Evolutionary conservation across 2,888 invertebrate species (phyloP), one percentile per base, ranked within the genome.

Genomic region (Drosophila mercatorum): DNA sequence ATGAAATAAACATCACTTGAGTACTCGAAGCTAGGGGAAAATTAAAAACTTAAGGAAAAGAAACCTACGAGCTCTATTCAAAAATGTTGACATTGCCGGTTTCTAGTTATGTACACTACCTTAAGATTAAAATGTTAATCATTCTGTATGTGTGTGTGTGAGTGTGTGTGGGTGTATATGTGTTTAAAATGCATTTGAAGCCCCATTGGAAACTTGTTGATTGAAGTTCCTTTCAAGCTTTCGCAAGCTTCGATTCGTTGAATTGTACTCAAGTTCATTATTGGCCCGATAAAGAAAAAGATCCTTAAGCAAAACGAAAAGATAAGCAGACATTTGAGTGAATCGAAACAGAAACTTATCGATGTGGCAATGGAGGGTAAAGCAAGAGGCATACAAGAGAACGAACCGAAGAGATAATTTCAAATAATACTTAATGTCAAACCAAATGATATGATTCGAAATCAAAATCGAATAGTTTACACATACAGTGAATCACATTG

Each of bases 401-500:
- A 67, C 44, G 28, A 66, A 68, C 36, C 17, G 2, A 69, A 38
- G 6, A 14, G 38, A n/a, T 40, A 40, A 40, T 6, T 40, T 11
- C 3, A 44, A 22, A 38, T 47, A 57, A 36, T 57, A 47, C 4
- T 38, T 1, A 72, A 67, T 26, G 14, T 17, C 63, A 68, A 68
- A 63, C 44, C 51, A 71, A 69, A 38, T 14, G 10, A 53, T 70
- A 58, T 52, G 38, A 75, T 47, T 65, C 44, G 28, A 69, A 79
- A 72, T 46, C 6, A 64, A 68, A 67, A 77, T 81, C 66, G 73
- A 75, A 77, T 75, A 76, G 61, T 81, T 81, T 87, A 88, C 91
- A 91, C 90, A 92, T 90, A 91, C 92, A 92, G 91, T 91, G 91
- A 91, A 91, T 91, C 91, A 91, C 91, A 91, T 91, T 89, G 87